Evolutionary conservation across 1,140 invertebrate genomes (phyloP), one percentile per base, ranked within the genome.

Genomic region (Macrobrachium rosenbergii): DNA sequence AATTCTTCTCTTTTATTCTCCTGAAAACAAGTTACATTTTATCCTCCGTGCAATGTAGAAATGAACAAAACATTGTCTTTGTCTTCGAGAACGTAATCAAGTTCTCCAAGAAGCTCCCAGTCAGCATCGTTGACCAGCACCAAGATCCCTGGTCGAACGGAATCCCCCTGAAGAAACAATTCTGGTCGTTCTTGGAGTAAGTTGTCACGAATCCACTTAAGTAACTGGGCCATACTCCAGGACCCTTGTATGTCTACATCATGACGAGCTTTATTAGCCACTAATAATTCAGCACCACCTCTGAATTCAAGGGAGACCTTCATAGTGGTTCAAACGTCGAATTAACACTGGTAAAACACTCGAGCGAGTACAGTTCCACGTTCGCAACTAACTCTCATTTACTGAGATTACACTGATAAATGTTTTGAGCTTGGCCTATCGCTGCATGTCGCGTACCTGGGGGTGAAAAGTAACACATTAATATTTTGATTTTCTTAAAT

Each of bases 61-160:
- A 96, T 95, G 90, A 95, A 95, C 45, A 94, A 91, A 83, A 96
- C 92, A 64, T 91, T 93, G 91, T 95, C 95, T 62, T 93, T 92
- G n/a, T 93, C 90, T 90, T 93, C 90, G 28, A 96, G 89, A 88
- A 93, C 91, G 90, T 95, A 95, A 45, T 94, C 93, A 88, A 94
- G 90, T 90, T 95, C 93, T 17, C 94, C 95, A 93, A 95, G 91
- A 43, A 99, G 92, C 92, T 99, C 97, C 97, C 97, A 99, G 91
- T 99, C 98, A 0, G 95, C 93, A 90, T 98, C 97, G 91, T 99
- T 99, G 11, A 99, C 94, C 5, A 99, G 92, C 6, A 99, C 97
- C 60, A 99, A 92, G 90, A 99, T 98, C 62, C 98, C 98, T 11
- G 97, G 97, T 83, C 97, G 96, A 94, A 97, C 95, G 10, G 95